These are phyloP conservation scores for Andrena bucephala DNA, from an alignment of 2,888 invertebrate species.

Conservation along the genomic window DNA sequence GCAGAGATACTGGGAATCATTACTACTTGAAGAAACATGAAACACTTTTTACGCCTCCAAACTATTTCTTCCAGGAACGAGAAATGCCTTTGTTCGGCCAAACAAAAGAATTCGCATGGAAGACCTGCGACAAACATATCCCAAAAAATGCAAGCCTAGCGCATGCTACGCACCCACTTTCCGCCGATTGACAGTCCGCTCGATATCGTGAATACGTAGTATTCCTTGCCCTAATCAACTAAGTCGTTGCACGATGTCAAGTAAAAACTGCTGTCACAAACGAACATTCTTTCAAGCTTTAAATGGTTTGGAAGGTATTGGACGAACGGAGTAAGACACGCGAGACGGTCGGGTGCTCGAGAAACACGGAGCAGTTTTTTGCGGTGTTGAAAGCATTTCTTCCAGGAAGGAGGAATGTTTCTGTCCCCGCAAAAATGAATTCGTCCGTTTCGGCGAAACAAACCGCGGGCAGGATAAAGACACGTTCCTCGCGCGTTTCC, in stretches of 20 bases:
- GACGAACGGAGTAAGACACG: slow-evolving; percentile 6
- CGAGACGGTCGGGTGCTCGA: slow-evolving; percentile 7
- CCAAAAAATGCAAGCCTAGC: background rate
- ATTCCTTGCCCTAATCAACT: too few species aligned
- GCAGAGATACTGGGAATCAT: background rate
- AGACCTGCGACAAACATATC: too few species aligned
- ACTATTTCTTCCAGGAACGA: slow-evolving; percentile 43
- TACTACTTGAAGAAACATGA: slow-evolving; percentile 3
- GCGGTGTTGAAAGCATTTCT: slow-evolving; percentile 16
- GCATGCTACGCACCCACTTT: too few species aligned
- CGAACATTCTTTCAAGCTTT: background rate
- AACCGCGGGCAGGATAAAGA: slow-evolving; percentile 43
- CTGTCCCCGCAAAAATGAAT: slow-evolving; percentile 48
- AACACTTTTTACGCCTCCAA: background rate
- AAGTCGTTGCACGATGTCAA: background rate
- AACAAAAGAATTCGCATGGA: slow-evolving; percentile 40
- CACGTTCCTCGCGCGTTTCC: slow-evolving; percentile 42
- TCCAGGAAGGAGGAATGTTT: slow-evolving; percentile 48
- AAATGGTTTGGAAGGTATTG: background rate
- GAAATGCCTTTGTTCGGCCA: slow-evolving; percentile 36
- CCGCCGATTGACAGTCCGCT: too few species aligned
- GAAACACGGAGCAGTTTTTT: slow-evolving; percentile 18
- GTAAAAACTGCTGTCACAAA: background rate
- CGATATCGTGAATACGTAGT: too few species aligned
- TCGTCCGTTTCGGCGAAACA: slow-evolving; percentile 39